Base-by-base conservation (phyloP, 1,140 invertebrate species). In the Drosophila bocki region DNA sequence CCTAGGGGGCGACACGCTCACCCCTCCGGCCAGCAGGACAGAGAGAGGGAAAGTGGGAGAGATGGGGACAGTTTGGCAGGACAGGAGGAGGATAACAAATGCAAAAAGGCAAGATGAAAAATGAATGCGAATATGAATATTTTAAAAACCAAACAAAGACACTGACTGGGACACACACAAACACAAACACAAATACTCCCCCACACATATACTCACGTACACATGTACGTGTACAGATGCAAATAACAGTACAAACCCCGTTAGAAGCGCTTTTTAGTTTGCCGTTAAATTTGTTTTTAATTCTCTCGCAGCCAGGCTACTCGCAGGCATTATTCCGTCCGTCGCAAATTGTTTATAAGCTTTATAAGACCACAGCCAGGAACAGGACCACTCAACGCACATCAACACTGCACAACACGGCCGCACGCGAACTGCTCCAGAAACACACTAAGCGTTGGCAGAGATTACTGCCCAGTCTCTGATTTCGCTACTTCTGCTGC, bases 401-500 rank as follows among this genome's bases (percentile, higher is more conserved):
- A 8, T 51, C 50, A 33, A 47, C 51, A 48, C 44, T 26, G 22
- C 51, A 50, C 69, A 51, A 58, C 71, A 44, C 76, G 59, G 59
- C 84, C 85, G 63, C 65, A 75, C 85, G 77, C 85, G 67, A 88
- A 75, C 84, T 87, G 80, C 80, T 71, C 48, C 58, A 75, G 70
- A 69, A 74, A 68, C 71, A 63, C 54, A 87, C 80, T 87, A 72
- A 87, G 82, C 59, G 58, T 39, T 53, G 51, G 75, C 37, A 67
- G 63, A 48, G 47, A 63, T 74, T 60, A 61, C 47, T 54, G 59
- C 58, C 59, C 59, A 51, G 56, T 33, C 19, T 33, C 71, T 56
- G 56, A 64, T 60, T 64, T 41, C 41, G 39, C 47, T 67, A 41
- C 64, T 75, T 15, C 39, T 42, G 39, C 35, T 44, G 47, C 47